Percentiles rank a stretch among this genome's conserved stretches.
phyloP scores from a whole-genome alignment of 2,888 invertebrate species.

The Cantharis rustica region DNA sequence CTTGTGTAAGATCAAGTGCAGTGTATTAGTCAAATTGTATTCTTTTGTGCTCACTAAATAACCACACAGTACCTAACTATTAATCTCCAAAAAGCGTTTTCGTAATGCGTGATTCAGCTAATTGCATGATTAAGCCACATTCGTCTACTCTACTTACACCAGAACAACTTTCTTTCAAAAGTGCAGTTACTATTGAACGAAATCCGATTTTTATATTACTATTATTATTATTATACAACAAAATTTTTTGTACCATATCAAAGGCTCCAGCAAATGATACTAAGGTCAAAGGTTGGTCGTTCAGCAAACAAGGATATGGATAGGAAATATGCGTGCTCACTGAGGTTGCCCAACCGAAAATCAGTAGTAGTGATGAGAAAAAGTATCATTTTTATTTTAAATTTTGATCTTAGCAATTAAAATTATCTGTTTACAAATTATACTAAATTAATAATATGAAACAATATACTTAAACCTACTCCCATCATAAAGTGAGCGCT shows the following conservation, averaged over 20 bases:
- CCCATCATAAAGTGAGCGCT: neutral
- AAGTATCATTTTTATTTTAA: neutral
- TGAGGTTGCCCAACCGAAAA: neutral
- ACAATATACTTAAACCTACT: neutral
- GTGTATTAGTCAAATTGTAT: neutral
- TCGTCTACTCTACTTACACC: neutral
- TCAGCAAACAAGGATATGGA: neutral
- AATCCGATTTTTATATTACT: neutral
- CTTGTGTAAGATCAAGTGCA: slow-evolving; percentile 4
- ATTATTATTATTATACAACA: neutral
- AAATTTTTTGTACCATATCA: neutral
- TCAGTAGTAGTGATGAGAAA: neutral
- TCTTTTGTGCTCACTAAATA: neutral
- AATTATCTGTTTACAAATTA: neutral
- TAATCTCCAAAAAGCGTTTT: neutral
- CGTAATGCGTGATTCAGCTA: neutral
- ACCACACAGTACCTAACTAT: neutral
- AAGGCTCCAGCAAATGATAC: neutral
- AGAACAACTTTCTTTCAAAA: neutral
- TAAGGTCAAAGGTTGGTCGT: neutral
- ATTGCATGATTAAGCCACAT: neutral
- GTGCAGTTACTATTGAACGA: neutral
- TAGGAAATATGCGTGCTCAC: neutral
- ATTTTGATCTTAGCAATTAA: neutral
- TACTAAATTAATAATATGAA: neutral